Percentiles rank a stretch among this genome's conserved stretches.
Evolutionary conservation across 2,797 vertebrate species (phyloP).

Genomic region (Heterohyrax brucei): DNA sequence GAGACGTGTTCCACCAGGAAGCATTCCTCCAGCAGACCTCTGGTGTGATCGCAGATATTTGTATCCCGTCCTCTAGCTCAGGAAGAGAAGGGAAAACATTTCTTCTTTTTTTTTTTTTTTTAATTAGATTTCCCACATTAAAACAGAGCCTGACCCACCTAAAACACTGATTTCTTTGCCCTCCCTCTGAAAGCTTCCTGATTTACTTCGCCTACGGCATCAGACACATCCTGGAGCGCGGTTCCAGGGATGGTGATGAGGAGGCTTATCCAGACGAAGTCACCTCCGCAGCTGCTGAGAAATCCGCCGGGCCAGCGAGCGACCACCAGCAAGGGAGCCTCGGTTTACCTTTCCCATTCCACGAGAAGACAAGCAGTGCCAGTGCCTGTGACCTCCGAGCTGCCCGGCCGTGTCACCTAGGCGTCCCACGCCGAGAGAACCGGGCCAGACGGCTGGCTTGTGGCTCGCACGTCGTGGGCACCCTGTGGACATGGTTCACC

Average conservation of each 20-base stretch:
- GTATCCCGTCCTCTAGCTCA: not conserved
- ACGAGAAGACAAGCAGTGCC: conserved; percentile 96
- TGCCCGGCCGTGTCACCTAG: not conserved
- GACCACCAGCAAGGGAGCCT: conserved; percentile 89
- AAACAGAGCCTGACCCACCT: not conserved
- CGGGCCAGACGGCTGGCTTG: no score
- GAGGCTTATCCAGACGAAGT: conserved; percentile 83
- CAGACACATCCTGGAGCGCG: conserved; percentile 96
- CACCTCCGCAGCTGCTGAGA: conserved; percentile 87
- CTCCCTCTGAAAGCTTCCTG: conserved; percentile 94
- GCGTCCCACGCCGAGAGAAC: conserved; percentile 34
- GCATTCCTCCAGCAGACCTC: not conserved
- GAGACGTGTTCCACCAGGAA: not conserved
- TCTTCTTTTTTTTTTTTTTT: not conserved
- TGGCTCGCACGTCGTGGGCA: not conserved
- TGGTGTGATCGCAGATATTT: not conserved
- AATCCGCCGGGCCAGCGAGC: conserved; percentile 86
- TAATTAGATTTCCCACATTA: not conserved
- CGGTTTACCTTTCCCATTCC: conserved; percentile 92
- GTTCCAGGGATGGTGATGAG: conserved; percentile 89
- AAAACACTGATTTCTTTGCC: not conserved
- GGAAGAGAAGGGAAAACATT: not conserved
- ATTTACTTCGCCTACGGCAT: conserved; percentile 99
- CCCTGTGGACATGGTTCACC: conserved; percentile 75
- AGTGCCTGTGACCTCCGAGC: conserved; percentile 53